Conservation (phyloP, 2,888 invertebrate species). For the Chrysodeixis includens region DNA sequence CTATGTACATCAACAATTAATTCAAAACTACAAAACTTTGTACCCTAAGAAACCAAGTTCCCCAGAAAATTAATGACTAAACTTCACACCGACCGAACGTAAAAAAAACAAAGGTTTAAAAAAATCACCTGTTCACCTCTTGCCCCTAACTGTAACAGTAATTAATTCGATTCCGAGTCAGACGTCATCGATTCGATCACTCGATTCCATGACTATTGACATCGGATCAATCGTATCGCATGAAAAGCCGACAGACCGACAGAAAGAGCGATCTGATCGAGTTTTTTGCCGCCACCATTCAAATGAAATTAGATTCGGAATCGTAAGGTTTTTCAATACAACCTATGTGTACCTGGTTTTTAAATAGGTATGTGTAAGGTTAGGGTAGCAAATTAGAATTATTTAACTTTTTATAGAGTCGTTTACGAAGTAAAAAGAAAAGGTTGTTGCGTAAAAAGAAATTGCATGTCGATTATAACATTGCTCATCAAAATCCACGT, state of each 20-base stretch:
- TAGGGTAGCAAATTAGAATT: no score
- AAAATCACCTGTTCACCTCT: slow-evolving; percentile 74
- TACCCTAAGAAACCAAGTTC: background rate
- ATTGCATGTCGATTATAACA: no score
- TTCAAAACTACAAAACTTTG: background rate
- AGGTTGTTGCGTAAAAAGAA: no score
- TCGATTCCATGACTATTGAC: slow-evolving; percentile 82
- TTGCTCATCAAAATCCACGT: no score
- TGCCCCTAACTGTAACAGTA: slow-evolving; percentile 76
- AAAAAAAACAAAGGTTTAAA: slow-evolving; percentile 41
- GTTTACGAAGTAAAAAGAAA: no score
- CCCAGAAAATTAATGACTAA: slow-evolving; percentile 38
- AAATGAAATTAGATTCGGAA: slow-evolving; percentile 84
- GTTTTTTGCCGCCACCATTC: slow-evolving; percentile 81
- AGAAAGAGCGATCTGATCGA: slow-evolving; percentile 76
- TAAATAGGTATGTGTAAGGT: background rate
- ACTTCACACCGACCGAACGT: slow-evolving; percentile 39
- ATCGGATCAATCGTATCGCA: slow-evolving; percentile 75
- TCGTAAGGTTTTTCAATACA: slow-evolving; percentile 70
- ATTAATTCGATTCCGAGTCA: slow-evolving; percentile 80
- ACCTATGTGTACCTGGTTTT: slow-evolving; percentile 23
- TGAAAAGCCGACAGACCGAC: slow-evolving; percentile 74
- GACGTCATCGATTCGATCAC: slow-evolving; percentile 58
- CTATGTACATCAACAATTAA: background rate
- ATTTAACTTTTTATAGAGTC: no score